Base-by-base conservation (phyloP, 2,113 vertebrate genomes). In the Nibea coibor region DNA sequence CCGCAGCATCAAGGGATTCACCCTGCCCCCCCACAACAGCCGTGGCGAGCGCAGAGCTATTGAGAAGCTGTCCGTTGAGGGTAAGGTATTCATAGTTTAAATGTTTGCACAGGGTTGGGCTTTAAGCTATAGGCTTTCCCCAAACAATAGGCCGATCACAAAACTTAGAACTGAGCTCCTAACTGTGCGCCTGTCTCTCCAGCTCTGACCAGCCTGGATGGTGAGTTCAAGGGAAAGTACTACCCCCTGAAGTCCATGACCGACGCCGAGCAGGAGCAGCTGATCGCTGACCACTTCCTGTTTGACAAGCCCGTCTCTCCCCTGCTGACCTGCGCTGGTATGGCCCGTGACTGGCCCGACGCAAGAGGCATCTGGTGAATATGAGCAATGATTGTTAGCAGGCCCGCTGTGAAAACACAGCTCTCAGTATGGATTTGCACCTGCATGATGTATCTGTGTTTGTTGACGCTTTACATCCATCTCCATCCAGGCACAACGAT, bases 241-340 rank as follows among this genome's bases (percentile, higher is more conserved):
- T 98, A 97, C 84, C 97, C 97, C 7, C 95, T 98, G 90, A 96
- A 96, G 91, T 88, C 91, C 93, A 98, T 99, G 97, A 96, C 94
- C 0, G 97, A 98, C 8, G 76, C 96, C 0, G 97, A 99, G 66
- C 97, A 99, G 95, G 96, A 98, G 83, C 97, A 97, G 94, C 97
- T 98, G 61, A 98, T 98, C 0, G 81, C 85, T 0, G 97, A 99
- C 89, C 97, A 99, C 92, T 99, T 99, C 95, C 94, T 99, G 85
- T 99, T 99, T 31, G 97, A 98, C 96, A 99, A 99, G 90, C 97
- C 97, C 0, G 94, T 99, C 73, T 98, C 97, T 14, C 97, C 97
- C 0, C 96, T 98, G 88, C 96, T 98, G 87, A 93, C 97, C 83
- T 97, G 96, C 62, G 96, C 97, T 0, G 97, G 97, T 70, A 98